Percentiles rank a stretch among this genome's conserved stretches.
Evolutionary conservation across 2,113 vertebrate species (phyloP).

Genomic region (Rostratula benghalensis): DNA sequence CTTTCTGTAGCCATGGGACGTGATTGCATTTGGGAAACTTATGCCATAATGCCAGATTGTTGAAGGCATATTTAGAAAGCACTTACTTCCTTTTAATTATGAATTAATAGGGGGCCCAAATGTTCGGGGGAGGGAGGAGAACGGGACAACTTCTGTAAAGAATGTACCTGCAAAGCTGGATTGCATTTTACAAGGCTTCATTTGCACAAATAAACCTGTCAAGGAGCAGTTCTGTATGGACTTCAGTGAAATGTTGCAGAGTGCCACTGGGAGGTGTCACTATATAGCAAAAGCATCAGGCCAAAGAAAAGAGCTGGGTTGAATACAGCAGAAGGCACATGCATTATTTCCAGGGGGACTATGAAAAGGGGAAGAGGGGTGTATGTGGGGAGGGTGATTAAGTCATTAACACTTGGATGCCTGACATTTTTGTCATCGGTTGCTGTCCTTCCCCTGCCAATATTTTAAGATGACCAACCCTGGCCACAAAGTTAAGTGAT

Average conservation of each 20-base stretch:
- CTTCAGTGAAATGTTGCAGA: slow-evolving; percentile 45
- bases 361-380: not conserved
- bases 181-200: not conserved
- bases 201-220: not conserved
- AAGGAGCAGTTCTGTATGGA: not conserved
- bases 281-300: not conserved
- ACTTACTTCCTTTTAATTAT: not conserved
- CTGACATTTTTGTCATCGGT: not conserved
- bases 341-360: not conserved
- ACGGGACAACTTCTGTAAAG: not conserved
- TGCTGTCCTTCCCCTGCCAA: not conserved
- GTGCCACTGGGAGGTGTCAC: slow-evolving; percentile 61
- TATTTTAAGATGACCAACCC: not conserved
- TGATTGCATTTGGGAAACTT: not conserved
- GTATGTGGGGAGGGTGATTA: not conserved
- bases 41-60: not conserved
- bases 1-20: not conserved
- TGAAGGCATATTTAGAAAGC: not conserved
- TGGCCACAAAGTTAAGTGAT: not conserved
- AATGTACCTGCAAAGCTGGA: not conserved
- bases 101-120: not conserved
- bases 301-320: not conserved
- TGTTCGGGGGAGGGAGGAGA: not conserved
- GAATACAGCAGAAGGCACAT: not conserved
- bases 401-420: not conserved